These are phyloP conservation scores for Propsilocerus akamusi DNA, from an alignment of 1,140 invertebrate genomes.

Conservation along the genomic window DNA sequence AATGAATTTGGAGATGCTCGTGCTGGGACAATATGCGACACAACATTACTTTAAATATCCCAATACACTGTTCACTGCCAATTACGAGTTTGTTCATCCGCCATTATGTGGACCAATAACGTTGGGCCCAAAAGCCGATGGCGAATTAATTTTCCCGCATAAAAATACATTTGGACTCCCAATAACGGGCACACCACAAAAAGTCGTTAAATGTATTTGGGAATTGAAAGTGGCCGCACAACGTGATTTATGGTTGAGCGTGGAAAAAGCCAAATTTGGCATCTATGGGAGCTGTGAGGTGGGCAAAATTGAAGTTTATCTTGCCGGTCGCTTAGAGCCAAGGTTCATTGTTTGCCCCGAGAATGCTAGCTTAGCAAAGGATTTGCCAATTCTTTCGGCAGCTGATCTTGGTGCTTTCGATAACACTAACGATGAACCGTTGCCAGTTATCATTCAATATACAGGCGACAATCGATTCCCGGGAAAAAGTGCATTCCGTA, in stretches of 20 bases:
- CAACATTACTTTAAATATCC: constrained; percentile 73
- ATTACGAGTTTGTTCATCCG: constrained; percentile 72
- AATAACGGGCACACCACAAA: constrained; percentile 15
- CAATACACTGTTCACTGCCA: constrained; percentile 60
- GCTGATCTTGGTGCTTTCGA: constrained; percentile 45
- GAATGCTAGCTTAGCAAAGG: constrained; percentile 55
- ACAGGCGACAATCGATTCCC: constrained; percentile 38
- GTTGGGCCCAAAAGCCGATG: constrained; percentile 54
- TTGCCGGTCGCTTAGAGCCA: constrained; percentile 45
- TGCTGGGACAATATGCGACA: constrained; percentile 63
- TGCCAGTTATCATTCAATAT: constrained; percentile 42
- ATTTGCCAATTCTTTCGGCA: constrained; percentile 56
- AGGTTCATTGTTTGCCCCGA: constrained; percentile 63
- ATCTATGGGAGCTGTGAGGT: constrained; percentile 43
- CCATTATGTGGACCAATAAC: constrained; percentile 69
- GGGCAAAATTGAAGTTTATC: constrained; percentile 63
- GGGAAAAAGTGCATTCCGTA: constrained; percentile 61
- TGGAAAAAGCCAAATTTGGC: constrained; percentile 69
- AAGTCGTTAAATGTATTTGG: constrained; percentile 72
- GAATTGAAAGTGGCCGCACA: constrained; percentile 62
- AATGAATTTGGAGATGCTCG: constrained; percentile 55
- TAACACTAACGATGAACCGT: constrained; percentile 35
- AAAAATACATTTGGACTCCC: constrained; percentile 63
- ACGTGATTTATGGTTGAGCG: constrained; percentile 65
- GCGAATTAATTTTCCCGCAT: constrained; percentile 67